Conservation (phyloP, 2,797 vertebrate genomes). For the Pantherophis alleghaniensis region DNA sequence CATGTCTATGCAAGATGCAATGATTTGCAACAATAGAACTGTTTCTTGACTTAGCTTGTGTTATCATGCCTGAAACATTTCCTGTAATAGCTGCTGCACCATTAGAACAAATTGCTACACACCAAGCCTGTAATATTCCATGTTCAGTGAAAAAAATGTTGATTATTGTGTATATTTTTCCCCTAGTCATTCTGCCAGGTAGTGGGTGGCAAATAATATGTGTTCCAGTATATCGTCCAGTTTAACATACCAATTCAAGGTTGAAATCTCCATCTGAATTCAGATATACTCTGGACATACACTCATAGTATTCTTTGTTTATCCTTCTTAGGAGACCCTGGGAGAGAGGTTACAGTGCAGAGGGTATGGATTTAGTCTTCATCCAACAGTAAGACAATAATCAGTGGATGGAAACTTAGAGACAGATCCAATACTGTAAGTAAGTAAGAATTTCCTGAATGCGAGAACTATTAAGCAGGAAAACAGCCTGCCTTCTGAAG, state of each 20-base stretch:
- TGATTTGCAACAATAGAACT: background rate
- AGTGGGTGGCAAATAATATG: background rate
- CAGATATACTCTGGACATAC: background rate
- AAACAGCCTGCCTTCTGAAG: background rate
- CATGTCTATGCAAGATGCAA: background rate
- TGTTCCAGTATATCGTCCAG: background rate
- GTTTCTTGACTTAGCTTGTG: background rate
- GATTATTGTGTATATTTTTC: background rate
- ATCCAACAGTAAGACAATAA: background rate
- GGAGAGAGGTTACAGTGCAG: background rate
- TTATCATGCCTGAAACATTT: background rate
- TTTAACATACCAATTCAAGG: background rate
- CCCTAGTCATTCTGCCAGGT: background rate
- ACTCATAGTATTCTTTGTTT: background rate
- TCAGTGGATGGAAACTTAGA: background rate
- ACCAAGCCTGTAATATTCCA: background rate
- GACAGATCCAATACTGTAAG: background rate
- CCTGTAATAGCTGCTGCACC: background rate
- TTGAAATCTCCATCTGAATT: background rate
- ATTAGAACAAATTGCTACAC: background rate
- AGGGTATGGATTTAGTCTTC: background rate
- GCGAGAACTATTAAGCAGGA: background rate
- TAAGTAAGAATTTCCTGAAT: background rate
- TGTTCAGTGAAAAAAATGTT: background rate
- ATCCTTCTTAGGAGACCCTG: background rate